These are phyloP conservation scores for Sycophaga agraensis DNA, from an alignment of 1,140 invertebrate species.

Conservation along the genomic window DNA sequence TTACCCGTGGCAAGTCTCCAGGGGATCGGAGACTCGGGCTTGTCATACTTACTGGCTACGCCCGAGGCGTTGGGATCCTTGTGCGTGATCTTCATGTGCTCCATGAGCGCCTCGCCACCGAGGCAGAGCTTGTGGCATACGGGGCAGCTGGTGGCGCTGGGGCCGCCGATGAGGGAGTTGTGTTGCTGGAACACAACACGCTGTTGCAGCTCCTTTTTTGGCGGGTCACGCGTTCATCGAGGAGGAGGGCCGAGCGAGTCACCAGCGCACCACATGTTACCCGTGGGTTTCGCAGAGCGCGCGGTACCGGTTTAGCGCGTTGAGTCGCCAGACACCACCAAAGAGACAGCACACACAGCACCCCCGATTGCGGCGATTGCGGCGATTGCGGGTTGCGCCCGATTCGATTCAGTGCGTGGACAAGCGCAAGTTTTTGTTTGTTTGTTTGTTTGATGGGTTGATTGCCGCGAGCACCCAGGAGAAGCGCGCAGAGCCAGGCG, in stretches of 20 bases:
- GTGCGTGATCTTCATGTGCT: constrained; percentile 94
- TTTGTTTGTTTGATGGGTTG: too few species aligned
- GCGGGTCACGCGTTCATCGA: neutral
- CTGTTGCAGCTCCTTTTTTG: constrained; percentile 77
- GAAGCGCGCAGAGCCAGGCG: constrained; percentile 43
- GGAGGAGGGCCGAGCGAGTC: neutral
- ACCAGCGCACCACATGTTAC: constrained; percentile 13
- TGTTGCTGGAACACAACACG: constrained; percentile 91
- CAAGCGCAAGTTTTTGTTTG: constrained; percentile 23
- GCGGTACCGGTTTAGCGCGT: neutral
- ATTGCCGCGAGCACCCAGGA: constrained; percentile 31
- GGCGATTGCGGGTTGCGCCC: neutral
- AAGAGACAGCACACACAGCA: too few species aligned
- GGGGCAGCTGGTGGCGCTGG: constrained; percentile 85
- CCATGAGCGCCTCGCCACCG: constrained; percentile 87
- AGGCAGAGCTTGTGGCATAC: constrained; percentile 92
- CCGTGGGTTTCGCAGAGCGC: too few species aligned
- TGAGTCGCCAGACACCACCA: neutral
- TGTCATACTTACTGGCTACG: constrained; percentile 79
- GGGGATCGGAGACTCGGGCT: too few species aligned
- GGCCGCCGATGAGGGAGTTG: constrained; percentile 84
- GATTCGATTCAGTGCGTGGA: neutral
- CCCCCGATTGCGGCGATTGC: too few species aligned
- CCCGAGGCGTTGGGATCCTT: constrained; percentile 87
- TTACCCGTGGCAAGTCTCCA: too few species aligned